Base-by-base conservation (phyloP, 2,888 invertebrate genomes). In the Melanotus villosus region DNA sequence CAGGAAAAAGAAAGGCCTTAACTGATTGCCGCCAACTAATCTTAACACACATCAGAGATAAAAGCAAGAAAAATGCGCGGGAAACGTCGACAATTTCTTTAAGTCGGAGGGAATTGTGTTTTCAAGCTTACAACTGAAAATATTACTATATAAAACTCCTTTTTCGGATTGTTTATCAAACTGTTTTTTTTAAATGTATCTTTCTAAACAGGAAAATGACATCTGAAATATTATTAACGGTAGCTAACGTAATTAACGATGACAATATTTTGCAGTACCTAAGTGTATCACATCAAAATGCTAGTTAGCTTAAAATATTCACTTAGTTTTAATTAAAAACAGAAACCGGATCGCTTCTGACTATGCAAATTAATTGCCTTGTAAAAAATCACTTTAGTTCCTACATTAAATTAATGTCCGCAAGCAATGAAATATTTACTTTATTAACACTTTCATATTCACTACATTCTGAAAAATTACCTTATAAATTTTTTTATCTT, bases 11-110 rank as follows among this genome's bases (percentile, higher is more conserved):
- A 56, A 56, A 36, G 56, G 9, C 56, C 30, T 43, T 43, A 58
- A 58, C 41, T 41, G 58, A 58, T 58, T 58, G 58, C 58, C 23
- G 9, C 43, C 58, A 43, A 58, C 58, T 58, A 58, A 58, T 58
- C 41, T 58, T 21, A 30, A 58, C 58, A 32, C 23, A 58, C 43
- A 41, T 58, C 41, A 18, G 26, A 58, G 58, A 58, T 43, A 58
- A 43, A 58, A 16, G 26, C 36, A 43, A 14, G 38, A 57, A 18
- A 57, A 41, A 57, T 57, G 19, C 26, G 21, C 23, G 41, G 26
- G 41, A 58, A 58, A 19, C 34, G 43, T 12, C 18, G 43, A 26
- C 58, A 43, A 58, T 58, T 58, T 41, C 43, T 43, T 41, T 26
- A 32, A 32, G 32, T 34, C 34, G 16, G 30, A 19, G 34, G 7